Conservation (phyloP, 1,140 invertebrate species). For the Mercenaria mercenaria region DNA sequence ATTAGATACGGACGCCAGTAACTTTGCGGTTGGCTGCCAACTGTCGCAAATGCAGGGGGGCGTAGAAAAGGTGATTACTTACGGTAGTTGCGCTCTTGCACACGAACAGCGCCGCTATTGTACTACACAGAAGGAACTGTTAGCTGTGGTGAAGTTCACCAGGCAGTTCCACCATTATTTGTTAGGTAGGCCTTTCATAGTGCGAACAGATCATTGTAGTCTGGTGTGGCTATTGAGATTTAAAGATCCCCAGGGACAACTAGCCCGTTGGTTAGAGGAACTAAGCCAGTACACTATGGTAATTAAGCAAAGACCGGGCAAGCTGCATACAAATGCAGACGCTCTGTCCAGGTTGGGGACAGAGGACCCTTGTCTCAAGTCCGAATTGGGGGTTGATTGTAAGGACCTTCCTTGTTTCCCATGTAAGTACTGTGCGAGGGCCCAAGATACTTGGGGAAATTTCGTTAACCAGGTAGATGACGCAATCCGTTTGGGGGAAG, state of each 20-base stretch:
- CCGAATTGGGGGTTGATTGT: neutral
- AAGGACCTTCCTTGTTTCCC: neutral
- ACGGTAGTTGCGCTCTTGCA: slow-evolving; percentile 59
- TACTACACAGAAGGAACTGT: slow-evolving; percentile 49
- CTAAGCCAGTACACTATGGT: slow-evolving; percentile 73
- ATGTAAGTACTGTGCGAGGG: slow-evolving; percentile 8
- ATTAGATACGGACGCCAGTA: slow-evolving; percentile 72
- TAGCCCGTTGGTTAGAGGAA: slow-evolving; percentile 74
- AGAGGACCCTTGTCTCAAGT: neutral
- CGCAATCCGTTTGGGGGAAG: too few relatives aligned
- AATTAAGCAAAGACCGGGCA: slow-evolving; percentile 72
- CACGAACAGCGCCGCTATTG: slow-evolving; percentile 86
- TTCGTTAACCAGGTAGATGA: too few relatives aligned
- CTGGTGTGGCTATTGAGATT: slow-evolving; percentile 25
- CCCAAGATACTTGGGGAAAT: too few relatives aligned
- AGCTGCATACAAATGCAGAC: slow-evolving; percentile 76
- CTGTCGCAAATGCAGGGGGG: slow-evolving; percentile 75
- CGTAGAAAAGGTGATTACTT: slow-evolving; percentile 70
- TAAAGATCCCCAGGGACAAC: slow-evolving; percentile 67
- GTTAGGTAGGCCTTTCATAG: neutral
- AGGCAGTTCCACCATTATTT: slow-evolving; percentile 46
- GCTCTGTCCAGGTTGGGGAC: slow-evolving; percentile 64
- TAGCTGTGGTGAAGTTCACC: slow-evolving; percentile 45
- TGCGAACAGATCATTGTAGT: slow-evolving; percentile 15
- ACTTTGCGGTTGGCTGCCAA: slow-evolving; percentile 72